A percentile compares a stretch with the other conserved stretches of the same genome.
These are phyloP conservation scores for Poecilobothrus nobilitatus DNA, from an alignment of 2,888 invertebrate genomes.

Conservation along the genomic window DNA sequence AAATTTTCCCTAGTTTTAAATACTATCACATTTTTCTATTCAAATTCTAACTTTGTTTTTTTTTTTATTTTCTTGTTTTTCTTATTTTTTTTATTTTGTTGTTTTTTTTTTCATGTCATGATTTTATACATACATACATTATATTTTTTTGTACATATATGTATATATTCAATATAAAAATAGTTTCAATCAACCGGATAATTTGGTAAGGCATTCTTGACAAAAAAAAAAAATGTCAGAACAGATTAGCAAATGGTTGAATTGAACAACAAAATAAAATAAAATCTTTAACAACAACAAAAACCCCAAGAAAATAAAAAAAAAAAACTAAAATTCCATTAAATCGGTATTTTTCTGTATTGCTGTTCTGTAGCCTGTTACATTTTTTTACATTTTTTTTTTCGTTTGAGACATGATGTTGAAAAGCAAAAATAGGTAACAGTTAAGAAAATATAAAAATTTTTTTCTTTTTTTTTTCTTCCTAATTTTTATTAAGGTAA, in stretches of 20 bases:
- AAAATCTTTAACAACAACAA: no score
- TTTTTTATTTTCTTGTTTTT: no score
- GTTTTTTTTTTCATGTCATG: no score
- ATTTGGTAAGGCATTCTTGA: slow-evolving; percentile 34
- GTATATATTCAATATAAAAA: slow-evolving; percentile 18
- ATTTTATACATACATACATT: not conserved
- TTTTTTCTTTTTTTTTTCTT: no score
- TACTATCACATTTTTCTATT: no score
- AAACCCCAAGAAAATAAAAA: no score
- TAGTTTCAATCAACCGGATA: slow-evolving; percentile 32
- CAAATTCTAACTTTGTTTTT: no score
- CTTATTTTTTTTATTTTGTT: no score
- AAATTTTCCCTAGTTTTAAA: no score
- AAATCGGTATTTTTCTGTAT: slow-evolving; percentile 18
- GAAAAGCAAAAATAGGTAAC: not conserved
- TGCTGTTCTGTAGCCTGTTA: no score
- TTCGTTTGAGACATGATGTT: slow-evolving; percentile 17
- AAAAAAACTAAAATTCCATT: slow-evolving; percentile 27
- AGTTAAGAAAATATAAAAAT: not conserved
- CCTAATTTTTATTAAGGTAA: no score
- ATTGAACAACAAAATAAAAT: slow-evolving; percentile 18
- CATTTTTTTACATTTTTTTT: slow-evolving; percentile 9
- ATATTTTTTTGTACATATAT: slow-evolving; percentile 11
- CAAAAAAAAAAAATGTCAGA: slow-evolving; percentile 29
- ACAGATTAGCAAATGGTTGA: slow-evolving; percentile 32